Percentiles rank a stretch among this genome's conserved stretches.
These are phyloP conservation scores for Megaceryle torquata DNA, from an alignment of 2,113 vertebrate genomes.

Conservation along the genomic window DNA sequence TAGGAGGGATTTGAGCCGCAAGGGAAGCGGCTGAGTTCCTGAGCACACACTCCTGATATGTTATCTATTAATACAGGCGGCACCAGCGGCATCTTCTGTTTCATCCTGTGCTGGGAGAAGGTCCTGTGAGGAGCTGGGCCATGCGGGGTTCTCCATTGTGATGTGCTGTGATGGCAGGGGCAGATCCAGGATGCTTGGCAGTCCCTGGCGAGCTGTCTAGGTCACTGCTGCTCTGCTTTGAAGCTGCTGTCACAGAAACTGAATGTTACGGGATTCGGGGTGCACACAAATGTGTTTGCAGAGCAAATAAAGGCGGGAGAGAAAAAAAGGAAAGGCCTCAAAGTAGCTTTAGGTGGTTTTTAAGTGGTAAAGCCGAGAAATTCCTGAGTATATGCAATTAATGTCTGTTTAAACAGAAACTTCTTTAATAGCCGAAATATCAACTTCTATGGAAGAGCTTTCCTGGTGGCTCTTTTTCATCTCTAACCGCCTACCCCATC, in stretches of 20 bases:
- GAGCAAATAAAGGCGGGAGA: constrained; percentile 26
- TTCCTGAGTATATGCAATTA: constrained; percentile 2
- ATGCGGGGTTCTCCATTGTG: fast-evolving
- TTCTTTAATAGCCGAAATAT: constrained; percentile 29
- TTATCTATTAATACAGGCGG: neutral
- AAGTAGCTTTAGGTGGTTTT: constrained; percentile 38
- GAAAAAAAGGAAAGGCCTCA: constrained; percentile 35
- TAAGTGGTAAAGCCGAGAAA: constrained; percentile 35
- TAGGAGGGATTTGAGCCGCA: neutral
- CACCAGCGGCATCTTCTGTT: neutral
- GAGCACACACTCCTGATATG: neutral
- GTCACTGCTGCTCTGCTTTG: neutral
- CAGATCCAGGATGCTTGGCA: neutral
- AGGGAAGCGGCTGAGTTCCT: neutral
- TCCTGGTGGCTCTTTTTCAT: constrained; percentile 14
- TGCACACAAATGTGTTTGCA: neutral
- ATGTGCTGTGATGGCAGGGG: neutral
- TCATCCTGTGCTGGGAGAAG: neutral
- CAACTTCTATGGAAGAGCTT: neutral
- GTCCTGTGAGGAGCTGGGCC: neutral
- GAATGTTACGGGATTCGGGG: neutral
- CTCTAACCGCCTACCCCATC: neutral
- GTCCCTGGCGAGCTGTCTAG: neutral
- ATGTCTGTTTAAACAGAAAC: constrained; percentile 53
- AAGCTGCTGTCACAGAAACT: neutral